Percentiles rank a stretch among this genome's conserved stretches.
Evolutionary conservation across 2,888 invertebrate genomes (phyloP).

Genomic region (Drosophila longiperda): DNA sequence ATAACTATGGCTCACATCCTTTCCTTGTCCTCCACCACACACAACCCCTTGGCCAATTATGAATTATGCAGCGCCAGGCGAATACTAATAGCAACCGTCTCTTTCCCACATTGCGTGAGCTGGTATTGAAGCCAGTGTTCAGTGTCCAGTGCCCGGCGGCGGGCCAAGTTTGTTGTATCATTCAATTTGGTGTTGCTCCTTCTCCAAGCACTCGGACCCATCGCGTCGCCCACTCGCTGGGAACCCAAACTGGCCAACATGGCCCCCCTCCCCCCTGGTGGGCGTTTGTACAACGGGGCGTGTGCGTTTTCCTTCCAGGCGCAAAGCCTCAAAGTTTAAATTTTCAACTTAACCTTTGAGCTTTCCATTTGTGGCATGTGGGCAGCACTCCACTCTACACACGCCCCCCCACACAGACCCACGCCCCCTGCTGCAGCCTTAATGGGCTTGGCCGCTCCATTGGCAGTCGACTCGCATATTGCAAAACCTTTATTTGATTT

Average conservation of each 20-base stretch:
- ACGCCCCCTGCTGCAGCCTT: background rate
- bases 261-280: conserved; percentile 9
- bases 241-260: conserved; percentile 17
- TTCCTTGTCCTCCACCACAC: background rate
- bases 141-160: conserved; percentile 20
- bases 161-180: conserved; percentile 55
- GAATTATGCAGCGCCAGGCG: conserved; percentile 60
- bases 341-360: conserved; percentile 76
- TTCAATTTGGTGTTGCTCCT: conserved; percentile 62
- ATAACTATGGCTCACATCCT: conserved; percentile 39
- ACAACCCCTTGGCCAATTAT: conserved; percentile 32
- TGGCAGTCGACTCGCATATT: conserved; percentile 25
- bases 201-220: background rate
- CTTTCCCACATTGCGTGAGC: conserved; percentile 56
- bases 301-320: conserved; percentile 48
- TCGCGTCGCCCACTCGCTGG: conserved; percentile 23
- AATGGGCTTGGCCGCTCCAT: conserved; percentile 10
- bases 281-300: conserved; percentile 50
- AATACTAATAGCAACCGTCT: conserved; percentile 58
- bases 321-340: conserved; percentile 68
- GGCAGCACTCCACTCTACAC: conserved; percentile 13
- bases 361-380: conserved; percentile 56
- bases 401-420: background rate
- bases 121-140: background rate
- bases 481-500: conserved; percentile 72